phyloP scores from a whole-genome alignment of 2,113 vertebrate genomes.

The Tenrec ecaudatus region DNA sequence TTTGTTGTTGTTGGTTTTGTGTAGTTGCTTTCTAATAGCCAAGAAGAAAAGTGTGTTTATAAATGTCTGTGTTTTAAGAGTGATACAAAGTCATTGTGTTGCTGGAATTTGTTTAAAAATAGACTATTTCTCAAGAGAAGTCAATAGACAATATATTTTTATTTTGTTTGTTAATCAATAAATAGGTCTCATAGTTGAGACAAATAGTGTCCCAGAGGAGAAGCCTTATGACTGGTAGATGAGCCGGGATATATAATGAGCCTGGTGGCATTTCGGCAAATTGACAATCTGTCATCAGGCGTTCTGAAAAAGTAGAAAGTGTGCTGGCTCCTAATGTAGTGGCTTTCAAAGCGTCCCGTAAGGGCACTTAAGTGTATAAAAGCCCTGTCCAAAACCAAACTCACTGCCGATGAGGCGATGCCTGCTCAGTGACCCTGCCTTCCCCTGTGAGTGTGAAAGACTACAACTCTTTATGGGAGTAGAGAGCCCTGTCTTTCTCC shows the following conservation, averaged over 20 bases:
- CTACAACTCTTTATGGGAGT: too few relatives aligned
- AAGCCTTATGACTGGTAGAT: not conserved
- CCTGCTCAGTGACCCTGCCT: too few relatives aligned
- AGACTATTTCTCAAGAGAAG: not conserved
- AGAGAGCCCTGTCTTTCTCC: too few relatives aligned
- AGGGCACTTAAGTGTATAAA: not conserved
- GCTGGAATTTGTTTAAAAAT: constrained; percentile 32
- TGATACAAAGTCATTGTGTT: constrained; percentile 15
- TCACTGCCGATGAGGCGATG: too few relatives aligned
- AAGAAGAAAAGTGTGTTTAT: constrained; percentile 25
- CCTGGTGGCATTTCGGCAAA: not conserved
- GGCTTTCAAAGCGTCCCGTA: not conserved
- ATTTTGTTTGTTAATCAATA: not conserved
- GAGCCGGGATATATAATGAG: not conserved
- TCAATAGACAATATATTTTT: constrained; percentile 5
- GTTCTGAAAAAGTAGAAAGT: constrained; percentile 29
- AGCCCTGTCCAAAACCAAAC: not conserved
- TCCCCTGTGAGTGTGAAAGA: too few relatives aligned
- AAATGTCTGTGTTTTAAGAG: constrained; percentile 41
- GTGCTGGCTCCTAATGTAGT: not conserved
- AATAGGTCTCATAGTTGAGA: not conserved
- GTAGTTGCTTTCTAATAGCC: constrained; percentile 26
- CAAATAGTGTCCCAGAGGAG: not conserved
- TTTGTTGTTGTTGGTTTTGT: not conserved
- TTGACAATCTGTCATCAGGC: not conserved